Evolutionary conservation across 1,140 invertebrate species (phyloP).

Genomic region (Semibalanus balanoides): DNA sequence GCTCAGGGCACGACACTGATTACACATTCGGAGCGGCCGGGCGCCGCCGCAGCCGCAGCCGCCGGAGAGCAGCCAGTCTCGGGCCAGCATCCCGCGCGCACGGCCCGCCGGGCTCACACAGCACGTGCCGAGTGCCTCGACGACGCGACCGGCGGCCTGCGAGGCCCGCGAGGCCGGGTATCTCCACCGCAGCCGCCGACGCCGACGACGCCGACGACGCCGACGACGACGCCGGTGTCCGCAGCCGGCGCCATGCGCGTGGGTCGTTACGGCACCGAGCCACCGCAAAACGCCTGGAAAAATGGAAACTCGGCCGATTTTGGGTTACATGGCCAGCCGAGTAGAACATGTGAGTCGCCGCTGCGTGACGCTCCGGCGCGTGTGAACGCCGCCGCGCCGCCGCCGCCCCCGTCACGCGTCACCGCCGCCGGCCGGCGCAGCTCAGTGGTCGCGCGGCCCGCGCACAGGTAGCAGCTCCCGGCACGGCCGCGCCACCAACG

Average conservation of each 20-base stretch:
- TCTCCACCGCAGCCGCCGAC: too few species aligned
- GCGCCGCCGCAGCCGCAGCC: too few species aligned
- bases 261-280: not conserved
- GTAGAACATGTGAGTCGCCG: not conserved
- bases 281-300: not conserved
- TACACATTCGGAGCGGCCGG: not conserved
- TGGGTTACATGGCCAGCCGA: conserved; percentile 1
- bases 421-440: too few species aligned
- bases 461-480: not conserved
- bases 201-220: too few species aligned
- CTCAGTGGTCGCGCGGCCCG: not conserved
- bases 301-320: not conserved
- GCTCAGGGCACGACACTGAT: not conserved
- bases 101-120: too few species aligned
- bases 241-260: not conserved
- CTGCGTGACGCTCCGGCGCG: too few species aligned
- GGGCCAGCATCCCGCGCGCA: not conserved
- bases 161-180: too few species aligned
- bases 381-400: not conserved
- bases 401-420: too few species aligned
- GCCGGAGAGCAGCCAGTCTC: not conserved
- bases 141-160: too few species aligned
- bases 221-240: too few species aligned
- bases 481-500: too few species aligned
- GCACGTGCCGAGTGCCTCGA: not conserved